Evolutionary conservation across 2,888 invertebrate species (phyloP).

Genomic region (Chrysotoxum bicinctum): DNA sequence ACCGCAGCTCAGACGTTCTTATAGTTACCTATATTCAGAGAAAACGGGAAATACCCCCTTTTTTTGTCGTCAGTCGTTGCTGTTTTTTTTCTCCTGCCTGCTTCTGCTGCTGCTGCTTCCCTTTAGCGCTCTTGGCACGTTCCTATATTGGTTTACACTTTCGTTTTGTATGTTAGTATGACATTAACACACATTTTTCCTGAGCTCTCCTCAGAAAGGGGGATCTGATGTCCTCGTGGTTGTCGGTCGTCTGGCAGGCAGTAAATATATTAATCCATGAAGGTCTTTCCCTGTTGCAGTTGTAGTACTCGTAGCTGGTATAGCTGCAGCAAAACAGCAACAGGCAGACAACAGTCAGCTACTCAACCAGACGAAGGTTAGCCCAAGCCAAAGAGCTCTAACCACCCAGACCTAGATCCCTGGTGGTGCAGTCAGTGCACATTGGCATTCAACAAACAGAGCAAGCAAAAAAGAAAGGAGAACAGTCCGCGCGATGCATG

Average conservation of each 20-base stretch:
- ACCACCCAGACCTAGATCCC: conserved; percentile 54
- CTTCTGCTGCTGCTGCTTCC: neutral
- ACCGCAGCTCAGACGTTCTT: conserved; percentile 41
- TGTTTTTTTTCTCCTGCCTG: conserved; percentile 1
- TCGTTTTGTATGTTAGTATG: conserved; percentile 65
- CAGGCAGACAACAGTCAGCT: conserved; percentile 60
- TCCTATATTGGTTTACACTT: conserved; percentile 33
- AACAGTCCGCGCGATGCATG: conserved; percentile 50
- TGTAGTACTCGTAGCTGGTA: neutral
- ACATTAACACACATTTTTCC: conserved; percentile 62
- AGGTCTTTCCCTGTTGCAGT: conserved; percentile 28
- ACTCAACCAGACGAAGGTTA: conserved; percentile 46
- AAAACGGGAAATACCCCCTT: conserved; percentile 15
- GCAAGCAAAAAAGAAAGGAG: conserved; percentile 23
- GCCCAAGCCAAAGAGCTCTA: conserved; percentile 48
- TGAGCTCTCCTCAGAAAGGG: conserved; percentile 12
- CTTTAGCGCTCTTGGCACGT: conserved; percentile 54
- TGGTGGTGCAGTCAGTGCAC: conserved; percentile 43
- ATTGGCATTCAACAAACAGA: conserved; percentile 47
- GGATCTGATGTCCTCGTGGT: conserved; percentile 50
- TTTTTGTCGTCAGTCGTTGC: neutral
- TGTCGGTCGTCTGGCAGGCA: conserved; percentile 15
- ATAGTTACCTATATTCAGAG: conserved; percentile 21
- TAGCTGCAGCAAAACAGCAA: conserved; percentile 57
- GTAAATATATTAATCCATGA: conserved; percentile 39